Base-by-base conservation (phyloP, 2,113 vertebrate species). In the Electrona antarctica region DNA sequence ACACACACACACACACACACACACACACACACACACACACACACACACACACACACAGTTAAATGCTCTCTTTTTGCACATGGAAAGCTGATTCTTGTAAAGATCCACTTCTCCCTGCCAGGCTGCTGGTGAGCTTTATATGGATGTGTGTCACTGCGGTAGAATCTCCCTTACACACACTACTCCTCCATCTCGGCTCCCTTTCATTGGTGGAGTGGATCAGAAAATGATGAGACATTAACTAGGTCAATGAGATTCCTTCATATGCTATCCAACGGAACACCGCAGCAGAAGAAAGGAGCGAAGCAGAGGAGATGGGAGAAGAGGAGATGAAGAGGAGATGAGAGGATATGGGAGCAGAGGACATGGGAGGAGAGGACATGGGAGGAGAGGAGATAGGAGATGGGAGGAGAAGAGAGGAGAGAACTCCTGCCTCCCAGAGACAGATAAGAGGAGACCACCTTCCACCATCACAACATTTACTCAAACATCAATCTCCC, bases 221-320 rank as follows among this genome's bases (percentile, higher is more conserved):
- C 41, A 62, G 51, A 69, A 21, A 21, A 21, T 21, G 68, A 71
- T 59, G 63, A 64, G 67, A 66, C 56, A 52, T 65, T 71, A 85
- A 79, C 76, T 87, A 76, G 85, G 83, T 87, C 83, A 87, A 82
- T 79, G 75, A 85, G 56, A 85, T 83, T 80, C 75, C 64, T 71
- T 61, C 70, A 56, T 52, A 74, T 76, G 48, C 64, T 65, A 41
- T 70, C 60, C 28, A 69, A 55, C 48, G 62, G 29, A 4, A 67
- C n/a, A 58, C n/a, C 7, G 28, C 4, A 59, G n/a, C 2, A 11
- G 1, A 7, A 29, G 6, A 8, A 33, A 60, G 3, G 5, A 59
- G 6, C n/a, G 2, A 28, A 59, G 58, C 21, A 12, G n/a, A 21
- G 57, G 29, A 10, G 57, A 28, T 28, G 57, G 57, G 57, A 59